These are phyloP conservation scores for Epinotia bilunana DNA, from an alignment of 2,888 invertebrate genomes.

Conservation along the genomic window DNA sequence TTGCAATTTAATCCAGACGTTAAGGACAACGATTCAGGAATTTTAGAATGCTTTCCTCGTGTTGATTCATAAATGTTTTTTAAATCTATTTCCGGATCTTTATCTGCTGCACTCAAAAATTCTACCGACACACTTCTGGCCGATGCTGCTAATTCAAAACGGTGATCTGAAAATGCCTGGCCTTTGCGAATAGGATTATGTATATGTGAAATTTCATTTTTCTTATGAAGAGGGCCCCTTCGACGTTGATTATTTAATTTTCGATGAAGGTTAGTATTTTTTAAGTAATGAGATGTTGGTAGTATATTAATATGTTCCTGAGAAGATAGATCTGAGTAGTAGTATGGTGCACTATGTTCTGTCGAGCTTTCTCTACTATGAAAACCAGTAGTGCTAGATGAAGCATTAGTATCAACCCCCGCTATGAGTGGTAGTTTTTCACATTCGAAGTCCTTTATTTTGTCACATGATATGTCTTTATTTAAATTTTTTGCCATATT, in stretches of 20 bases:
- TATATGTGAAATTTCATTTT: slow-evolving; percentile 88
- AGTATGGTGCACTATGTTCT: slow-evolving; percentile 91
- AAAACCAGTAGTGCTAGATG: slow-evolving; percentile 76
- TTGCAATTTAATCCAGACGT: slow-evolving; percentile 79
- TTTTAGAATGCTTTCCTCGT: slow-evolving; percentile 84
- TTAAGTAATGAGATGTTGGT: slow-evolving; percentile 76
- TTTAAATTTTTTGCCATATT: slow-evolving; percentile 76
- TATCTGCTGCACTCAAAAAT: slow-evolving; percentile 87
- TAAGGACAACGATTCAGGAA: slow-evolving; percentile 80
- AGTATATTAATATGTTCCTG: slow-evolving; percentile 80
- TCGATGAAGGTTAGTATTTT: slow-evolving; percentile 80
- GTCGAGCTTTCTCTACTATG: slow-evolving; percentile 86
- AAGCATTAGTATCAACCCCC: slow-evolving; percentile 65
- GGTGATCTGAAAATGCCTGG: slow-evolving; percentile 64
- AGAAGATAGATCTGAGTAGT: slow-evolving; percentile 91
- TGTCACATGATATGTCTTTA: slow-evolving; percentile 69
- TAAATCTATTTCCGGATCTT: slow-evolving; percentile 87
- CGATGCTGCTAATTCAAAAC: slow-evolving; percentile 83
- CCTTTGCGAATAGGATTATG: slow-evolving; percentile 87
- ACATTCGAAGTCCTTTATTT: slow-evolving; percentile 77
- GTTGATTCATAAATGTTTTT: slow-evolving; percentile 90
- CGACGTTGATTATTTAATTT: slow-evolving; percentile 90
- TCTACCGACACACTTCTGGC: slow-evolving; percentile 87
- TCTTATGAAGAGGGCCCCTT: slow-evolving; percentile 84
- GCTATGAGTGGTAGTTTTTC: slow-evolving; percentile 70